Conservation (phyloP, 2,888 invertebrate genomes). For the Microplitis manilae region DNA sequence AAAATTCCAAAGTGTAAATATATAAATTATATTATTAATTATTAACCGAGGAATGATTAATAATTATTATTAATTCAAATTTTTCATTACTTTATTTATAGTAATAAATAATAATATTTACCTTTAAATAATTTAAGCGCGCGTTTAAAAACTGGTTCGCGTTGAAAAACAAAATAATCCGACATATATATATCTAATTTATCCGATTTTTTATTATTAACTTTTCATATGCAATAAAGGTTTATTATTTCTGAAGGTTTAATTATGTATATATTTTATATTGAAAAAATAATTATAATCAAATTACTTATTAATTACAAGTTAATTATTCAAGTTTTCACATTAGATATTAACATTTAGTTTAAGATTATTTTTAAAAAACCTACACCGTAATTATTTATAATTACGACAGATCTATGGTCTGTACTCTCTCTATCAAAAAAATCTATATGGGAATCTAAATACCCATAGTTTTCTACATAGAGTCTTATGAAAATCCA, state of each 20-base stretch:
- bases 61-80: not conserved
- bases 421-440: too few species aligned
- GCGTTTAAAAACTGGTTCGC: conserved; percentile 7
- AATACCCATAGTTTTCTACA: too few species aligned
- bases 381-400: too few species aligned
- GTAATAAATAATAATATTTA: not conserved
- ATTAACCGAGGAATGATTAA: not conserved
- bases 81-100: not conserved
- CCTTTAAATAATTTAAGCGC: not conserved
- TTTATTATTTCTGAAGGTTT: conserved; percentile 45
- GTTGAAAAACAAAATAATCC: not conserved
- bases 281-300: not conserved
- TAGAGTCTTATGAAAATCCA: too few species aligned
- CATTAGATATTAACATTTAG: too few species aligned
- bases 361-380: too few species aligned
- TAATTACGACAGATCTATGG: too few species aligned
- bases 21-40: not conserved
- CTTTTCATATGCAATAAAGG: conserved; percentile 36
- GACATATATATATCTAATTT: not conserved
- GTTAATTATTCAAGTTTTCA: too few species aligned
- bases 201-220: conserved; percentile 26
- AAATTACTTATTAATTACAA: not conserved
- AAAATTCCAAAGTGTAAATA: conserved; percentile 41
- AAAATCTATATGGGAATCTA: too few species aligned
- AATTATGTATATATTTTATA: conserved; percentile 40